phyloP scores from a whole-genome alignment of 2,888 invertebrate species.

The Pasiphila rectangulata region DNA sequence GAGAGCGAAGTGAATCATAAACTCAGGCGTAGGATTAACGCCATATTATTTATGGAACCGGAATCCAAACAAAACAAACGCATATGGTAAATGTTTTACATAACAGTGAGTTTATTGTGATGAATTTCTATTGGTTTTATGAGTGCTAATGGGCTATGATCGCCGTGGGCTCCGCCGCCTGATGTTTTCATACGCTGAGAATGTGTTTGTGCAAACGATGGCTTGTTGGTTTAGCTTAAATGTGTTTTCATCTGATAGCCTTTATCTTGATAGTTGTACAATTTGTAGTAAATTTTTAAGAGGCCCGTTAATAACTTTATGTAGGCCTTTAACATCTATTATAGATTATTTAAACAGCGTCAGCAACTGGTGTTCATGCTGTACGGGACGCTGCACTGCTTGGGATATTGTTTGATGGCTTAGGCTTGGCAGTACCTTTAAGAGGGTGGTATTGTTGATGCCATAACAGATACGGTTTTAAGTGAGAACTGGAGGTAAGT shows the following conservation, averaged over 20 bases:
- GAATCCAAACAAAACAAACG: conserved; percentile 30
- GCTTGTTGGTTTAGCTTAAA: background rate
- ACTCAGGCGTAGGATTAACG: conserved; percentile 51
- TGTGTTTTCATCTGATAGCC: background rate
- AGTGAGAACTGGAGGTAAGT: background rate
- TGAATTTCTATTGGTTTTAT: conserved; percentile 25
- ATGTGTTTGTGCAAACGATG: background rate
- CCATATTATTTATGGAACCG: conserved; percentile 26
- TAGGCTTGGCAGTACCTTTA: too few species aligned
- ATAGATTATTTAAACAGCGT: too few species aligned
- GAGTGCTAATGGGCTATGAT: conserved; percentile 27
- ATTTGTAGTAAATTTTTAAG: background rate
- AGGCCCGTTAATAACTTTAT: background rate
- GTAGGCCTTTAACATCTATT: too few species aligned
- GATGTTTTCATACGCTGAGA: background rate
- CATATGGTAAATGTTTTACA: conserved; percentile 25
- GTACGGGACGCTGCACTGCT: too few species aligned
- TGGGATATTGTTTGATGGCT: too few species aligned
- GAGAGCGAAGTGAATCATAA: conserved; percentile 57
- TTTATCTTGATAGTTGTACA: background rate
- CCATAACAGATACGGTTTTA: too few species aligned
- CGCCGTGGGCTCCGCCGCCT: background rate
- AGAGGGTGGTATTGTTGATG: too few species aligned
- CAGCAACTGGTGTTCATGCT: too few species aligned
- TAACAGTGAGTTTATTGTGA: conserved; percentile 23